Conservation (phyloP, 64 coral and sea anemone species). For the Platygyra sinensis region DNA sequence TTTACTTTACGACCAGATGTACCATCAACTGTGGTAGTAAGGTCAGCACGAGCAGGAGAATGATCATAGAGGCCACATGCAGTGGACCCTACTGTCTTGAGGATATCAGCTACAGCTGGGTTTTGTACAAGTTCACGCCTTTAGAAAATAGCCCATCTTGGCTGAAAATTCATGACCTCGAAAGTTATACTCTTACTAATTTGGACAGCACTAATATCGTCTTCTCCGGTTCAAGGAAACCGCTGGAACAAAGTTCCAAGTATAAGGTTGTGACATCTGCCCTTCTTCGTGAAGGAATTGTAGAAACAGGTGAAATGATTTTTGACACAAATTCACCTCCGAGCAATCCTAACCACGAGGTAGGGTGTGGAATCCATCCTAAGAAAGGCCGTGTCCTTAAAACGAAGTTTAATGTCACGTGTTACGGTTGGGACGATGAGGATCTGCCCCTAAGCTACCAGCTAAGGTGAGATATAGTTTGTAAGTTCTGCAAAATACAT, state of each 20-base stretch:
- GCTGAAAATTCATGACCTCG: neutral
- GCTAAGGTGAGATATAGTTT: neutral
- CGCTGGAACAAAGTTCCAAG: neutral
- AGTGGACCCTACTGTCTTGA: neutral
- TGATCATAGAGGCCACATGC: neutral
- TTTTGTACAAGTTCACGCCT: neutral
- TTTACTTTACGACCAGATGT: neutral
- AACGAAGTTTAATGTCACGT: conserved; percentile 15
- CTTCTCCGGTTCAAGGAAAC: neutral
- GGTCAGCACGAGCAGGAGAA: neutral
- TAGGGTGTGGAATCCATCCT: neutral
- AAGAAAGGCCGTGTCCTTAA: conserved; percentile 1
- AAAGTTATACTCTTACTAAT: neutral
- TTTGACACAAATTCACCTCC: conserved; percentile 10
- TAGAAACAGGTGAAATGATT: conserved; percentile 25
- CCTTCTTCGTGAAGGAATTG: neutral
- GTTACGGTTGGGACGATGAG: conserved; percentile 35
- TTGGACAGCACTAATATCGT: neutral
- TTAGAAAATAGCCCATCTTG: neutral
- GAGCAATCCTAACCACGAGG: neutral
- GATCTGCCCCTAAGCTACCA: neutral
- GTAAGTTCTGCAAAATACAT: neutral
- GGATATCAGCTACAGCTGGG: neutral
- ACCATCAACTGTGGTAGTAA: neutral
- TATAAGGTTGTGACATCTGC: neutral